Evolutionary conservation across 2,797 vertebrate genomes (phyloP).

Genomic region (Huso huso): DNA sequence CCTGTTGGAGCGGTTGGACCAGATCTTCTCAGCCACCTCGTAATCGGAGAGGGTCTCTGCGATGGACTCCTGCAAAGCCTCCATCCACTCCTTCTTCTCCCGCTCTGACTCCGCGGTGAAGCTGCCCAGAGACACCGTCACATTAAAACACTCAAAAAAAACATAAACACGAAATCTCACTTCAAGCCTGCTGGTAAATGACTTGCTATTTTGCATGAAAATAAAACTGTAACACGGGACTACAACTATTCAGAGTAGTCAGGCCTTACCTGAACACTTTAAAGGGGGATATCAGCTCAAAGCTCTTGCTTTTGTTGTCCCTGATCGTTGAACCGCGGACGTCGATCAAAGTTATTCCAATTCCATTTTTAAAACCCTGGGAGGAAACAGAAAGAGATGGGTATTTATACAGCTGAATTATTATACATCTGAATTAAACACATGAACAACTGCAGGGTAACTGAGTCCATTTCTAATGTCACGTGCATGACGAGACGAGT

Average conservation of each 20-base stretch:
- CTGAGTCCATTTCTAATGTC: neutral
- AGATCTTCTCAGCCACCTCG: constrained; percentile 97
- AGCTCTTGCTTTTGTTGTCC: constrained; percentile 79
- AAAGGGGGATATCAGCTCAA: constrained; percentile 87
- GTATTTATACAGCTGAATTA: neutral
- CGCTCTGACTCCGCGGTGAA: constrained; percentile 82
- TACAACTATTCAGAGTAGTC: neutral
- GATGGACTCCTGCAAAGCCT: constrained; percentile 83
- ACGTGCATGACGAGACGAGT: too few species aligned
- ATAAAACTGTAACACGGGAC: too few species aligned
- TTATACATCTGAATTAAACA: neutral
- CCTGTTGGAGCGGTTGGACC: constrained; percentile 92
- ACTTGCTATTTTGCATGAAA: too few species aligned
- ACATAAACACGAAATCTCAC: too few species aligned
- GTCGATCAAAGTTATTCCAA: constrained; percentile 83
- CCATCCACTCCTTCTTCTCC: constrained; percentile 88
- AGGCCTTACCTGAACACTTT: constrained; percentile 82
- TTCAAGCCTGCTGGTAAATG: too few species aligned
- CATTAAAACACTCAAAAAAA: neutral
- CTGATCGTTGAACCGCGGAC: constrained; percentile 81
- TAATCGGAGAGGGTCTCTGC: constrained; percentile 91
- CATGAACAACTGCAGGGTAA: neutral
- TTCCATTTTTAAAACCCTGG: constrained; percentile 83
- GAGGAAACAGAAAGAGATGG: neutral
- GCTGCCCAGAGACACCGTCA: constrained; percentile 43